Base-by-base conservation (phyloP, 2,113 vertebrate species). In the Podarcis raffonei region DNA sequence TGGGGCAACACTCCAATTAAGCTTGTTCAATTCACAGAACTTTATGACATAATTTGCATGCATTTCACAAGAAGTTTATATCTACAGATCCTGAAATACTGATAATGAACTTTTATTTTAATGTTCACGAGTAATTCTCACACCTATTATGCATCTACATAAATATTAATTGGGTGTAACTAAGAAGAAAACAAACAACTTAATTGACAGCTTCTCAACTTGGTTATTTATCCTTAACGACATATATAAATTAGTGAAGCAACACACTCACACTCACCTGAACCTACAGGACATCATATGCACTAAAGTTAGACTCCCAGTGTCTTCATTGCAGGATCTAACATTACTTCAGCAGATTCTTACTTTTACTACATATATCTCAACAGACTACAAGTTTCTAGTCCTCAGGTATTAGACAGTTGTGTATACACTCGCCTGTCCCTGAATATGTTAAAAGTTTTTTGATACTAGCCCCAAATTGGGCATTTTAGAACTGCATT, bases 401-500 rank as follows among this genome's bases (percentile, higher is more conserved):
- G 27, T 7, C 13, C 23, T 37, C 6, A 15, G 32, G 11, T 57
- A 74, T 53, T 57, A 66, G 57, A 69, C 20, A 71, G 13, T 9
- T 37, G 3, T 22, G 23, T 16, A 68, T 0, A 20, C 30, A 1
- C 1, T 6, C 35, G 22, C 5, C 16, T 57, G 48, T 0, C 0
- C 35, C 3, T 59, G 22, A 20, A 37, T 37, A 22, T 62, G 65
- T n/a, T 27, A 42, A 6, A 53, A 8, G 0, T 1, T 3, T 74
- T 0, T 11, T 0, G 3, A 2, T 18, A 65, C 32, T 1, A 6
- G 27, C 27, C 27, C 6, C 3, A 0, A 11, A 30, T 8, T 53
- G 30, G 32, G 42, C 13, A 42, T 66, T 86, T 53, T 5, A 42
- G 23, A 79, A 68, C 9, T 32, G n/a, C 23, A 59, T 16, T 13